These are phyloP conservation scores for Willowsia nigromaculata DNA, from an alignment of 2,888 invertebrate species.

Conservation along the genomic window DNA sequence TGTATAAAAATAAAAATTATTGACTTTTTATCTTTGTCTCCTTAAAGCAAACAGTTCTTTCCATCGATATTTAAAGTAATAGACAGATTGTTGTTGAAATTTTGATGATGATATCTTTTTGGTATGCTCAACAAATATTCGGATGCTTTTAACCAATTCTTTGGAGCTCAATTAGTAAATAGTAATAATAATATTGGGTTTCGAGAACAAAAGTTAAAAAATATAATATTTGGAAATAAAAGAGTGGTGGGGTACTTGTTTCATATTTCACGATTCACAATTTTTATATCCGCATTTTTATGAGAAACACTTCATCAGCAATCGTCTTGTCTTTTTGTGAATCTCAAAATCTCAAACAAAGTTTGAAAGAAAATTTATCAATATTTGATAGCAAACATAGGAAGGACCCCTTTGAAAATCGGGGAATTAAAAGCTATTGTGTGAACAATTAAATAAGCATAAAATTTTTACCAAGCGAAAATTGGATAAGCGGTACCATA, in stretches of 20 bases:
- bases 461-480: neutral
- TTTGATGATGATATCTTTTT: constrained; percentile 17
- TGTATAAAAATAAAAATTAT: constrained; percentile 66
- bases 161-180: neutral
- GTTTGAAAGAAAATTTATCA: neutral
- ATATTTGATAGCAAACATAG: neutral
- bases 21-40: constrained; percentile 50
- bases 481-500: neutral
- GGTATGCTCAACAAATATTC: neutral
- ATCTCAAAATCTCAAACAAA: neutral
- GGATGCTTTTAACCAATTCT: neutral
- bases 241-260: neutral
- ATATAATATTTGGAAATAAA: neutral
- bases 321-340: neutral
- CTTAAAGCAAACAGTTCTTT: constrained; percentile 49
- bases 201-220: too few species aligned
- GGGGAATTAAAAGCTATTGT: neutral
- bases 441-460: neutral
- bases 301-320: neutral
- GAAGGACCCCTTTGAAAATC: neutral
- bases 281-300: neutral
- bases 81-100: constrained; percentile 47
- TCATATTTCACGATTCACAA: neutral
- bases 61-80: constrained; percentile 36
- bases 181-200: neutral